Base-by-base conservation (phyloP, 23 tunicate species). In the Phallusia fumigata region DNA sequence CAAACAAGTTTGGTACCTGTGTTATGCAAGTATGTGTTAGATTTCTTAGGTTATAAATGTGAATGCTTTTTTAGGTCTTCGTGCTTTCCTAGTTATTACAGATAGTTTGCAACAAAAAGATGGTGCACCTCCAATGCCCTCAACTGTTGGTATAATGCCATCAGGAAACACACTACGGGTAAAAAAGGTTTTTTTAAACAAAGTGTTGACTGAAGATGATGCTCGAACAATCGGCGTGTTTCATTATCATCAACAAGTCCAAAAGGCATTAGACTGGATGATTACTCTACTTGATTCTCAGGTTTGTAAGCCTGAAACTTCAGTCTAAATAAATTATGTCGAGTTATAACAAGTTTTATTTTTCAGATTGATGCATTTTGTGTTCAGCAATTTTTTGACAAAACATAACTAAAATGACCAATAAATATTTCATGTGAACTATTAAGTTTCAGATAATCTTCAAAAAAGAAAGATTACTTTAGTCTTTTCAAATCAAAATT, bases 31-130 rank as follows among this genome's bases (percentile, higher is more conserved):
- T 3, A 33, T 15, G 12, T 76, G 0, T 0, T 74, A 74, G 19
- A 52, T 19, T 52, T 52, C 19, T 52, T 52, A 52, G 19, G 19
- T 52, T 18, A 52, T 52, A 18, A n/a, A n/a, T 40, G 47, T 40
- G 5, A 40, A 3, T 40, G 35, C 19, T 80, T 45, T 64, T 32
- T 22, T 33, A 90, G 97, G 97, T 53, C 86, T 95, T 31, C 81
- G 99, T 19, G 99, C 99, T 13, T 95, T 95, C 40, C 36, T 95
- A 34, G 96, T 90, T 0, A 82, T 95, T 44, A 90, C 99, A 30
- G 95, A 90, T 84, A 90, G 96, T 58, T 53, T 95, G 26, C 99
- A 95, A 81, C 99, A 95, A 85, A 93, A 93, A 73, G 98, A 93
- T 34, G 98, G 98, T 16, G 93, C 93, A 34, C 98, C 98, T 21